phyloP scores from a whole-genome alignment of 1,140 invertebrate species.

The Ganaspis sp. region DNA sequence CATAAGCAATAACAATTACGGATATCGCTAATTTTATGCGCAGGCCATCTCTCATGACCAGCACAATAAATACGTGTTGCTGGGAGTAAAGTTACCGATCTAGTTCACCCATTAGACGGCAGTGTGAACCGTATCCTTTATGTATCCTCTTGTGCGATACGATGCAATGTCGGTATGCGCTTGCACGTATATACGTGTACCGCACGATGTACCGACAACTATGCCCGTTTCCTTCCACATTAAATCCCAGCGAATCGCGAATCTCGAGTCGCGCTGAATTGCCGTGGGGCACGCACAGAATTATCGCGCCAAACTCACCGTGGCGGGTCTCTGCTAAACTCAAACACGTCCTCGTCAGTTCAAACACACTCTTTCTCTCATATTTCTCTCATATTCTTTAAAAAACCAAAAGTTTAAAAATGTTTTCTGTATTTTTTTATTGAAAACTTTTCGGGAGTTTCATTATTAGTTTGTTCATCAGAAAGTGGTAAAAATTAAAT shows the following conservation, averaged over 20 bases:
- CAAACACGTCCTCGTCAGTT: neutral
- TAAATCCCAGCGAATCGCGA: conserved; percentile 65
- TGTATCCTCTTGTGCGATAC: conserved; percentile 43
- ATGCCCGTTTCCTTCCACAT: conserved; percentile 67
- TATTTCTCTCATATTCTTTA: neutral
- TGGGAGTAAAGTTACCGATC: conserved; percentile 51
- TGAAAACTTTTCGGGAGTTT: too few species aligned
- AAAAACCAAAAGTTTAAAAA: neutral
- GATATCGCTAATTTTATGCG: conserved; percentile 71
- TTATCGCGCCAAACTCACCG: conserved; percentile 55
- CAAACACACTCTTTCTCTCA: neutral
- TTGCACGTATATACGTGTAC: conserved; percentile 42
- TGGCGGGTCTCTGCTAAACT: conserved; percentile 43
- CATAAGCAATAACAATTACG: conserved; percentile 68
- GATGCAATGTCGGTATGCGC: conserved; percentile 47
- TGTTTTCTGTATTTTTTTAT: too few species aligned
- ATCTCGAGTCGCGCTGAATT: conserved; percentile 63
- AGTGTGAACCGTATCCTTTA: conserved; percentile 59
- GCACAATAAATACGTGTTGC: conserved; percentile 45
- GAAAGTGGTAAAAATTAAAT: too few species aligned
- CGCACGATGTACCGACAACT: conserved; percentile 48
- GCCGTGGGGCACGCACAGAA: conserved; percentile 67
- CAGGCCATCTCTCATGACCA: conserved; percentile 58
- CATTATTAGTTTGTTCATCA: too few species aligned
- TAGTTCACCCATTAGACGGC: conserved; percentile 61